A percentile compares a stretch with the other conserved stretches of the same genome.
Conservation (phyloP, 1,140 invertebrate species). For the Zaprionus africanus region DNA sequence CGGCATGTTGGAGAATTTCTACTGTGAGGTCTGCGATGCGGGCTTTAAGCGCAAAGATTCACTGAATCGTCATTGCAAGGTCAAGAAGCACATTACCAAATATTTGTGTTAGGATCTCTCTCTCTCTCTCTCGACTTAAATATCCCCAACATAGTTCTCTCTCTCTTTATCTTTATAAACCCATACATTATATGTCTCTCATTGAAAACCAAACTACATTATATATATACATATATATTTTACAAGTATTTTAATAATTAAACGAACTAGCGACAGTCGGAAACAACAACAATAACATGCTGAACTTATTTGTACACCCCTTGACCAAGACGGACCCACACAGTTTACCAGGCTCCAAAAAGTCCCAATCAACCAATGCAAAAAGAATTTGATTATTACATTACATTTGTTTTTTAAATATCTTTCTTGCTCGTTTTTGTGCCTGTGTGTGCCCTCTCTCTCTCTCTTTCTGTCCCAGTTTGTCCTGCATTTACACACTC, state of each 20-base stretch:
- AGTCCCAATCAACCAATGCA: slow-evolving; percentile 69
- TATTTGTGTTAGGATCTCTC: slow-evolving; percentile 63
- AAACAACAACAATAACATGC: neutral
- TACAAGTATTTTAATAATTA: slow-evolving; percentile 32
- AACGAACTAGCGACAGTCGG: slow-evolving; percentile 13
- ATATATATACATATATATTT: slow-evolving; percentile 14
- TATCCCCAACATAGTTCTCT: neutral
- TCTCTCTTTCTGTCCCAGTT: slow-evolving; percentile 22
- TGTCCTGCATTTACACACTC: slow-evolving; percentile 21
- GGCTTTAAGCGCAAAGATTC: slow-evolving; percentile 80
- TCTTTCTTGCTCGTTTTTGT: slow-evolving; percentile 34
- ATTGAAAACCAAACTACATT: neutral
- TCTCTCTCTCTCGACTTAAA: neutral
- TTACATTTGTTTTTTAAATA: slow-evolving; percentile 10
- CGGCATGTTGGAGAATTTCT: slow-evolving; percentile 69
- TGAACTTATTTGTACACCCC: slow-evolving; percentile 14
- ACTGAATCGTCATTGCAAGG: slow-evolving; percentile 84
- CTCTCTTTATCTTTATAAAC: neutral
- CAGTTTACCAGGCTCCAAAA: slow-evolving; percentile 36
- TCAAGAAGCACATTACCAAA: slow-evolving; percentile 71
- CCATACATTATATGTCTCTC: neutral
- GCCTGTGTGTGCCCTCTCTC: slow-evolving; percentile 30
- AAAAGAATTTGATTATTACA: slow-evolving; percentile 30
- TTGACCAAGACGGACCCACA: neutral
- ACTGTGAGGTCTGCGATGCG: slow-evolving; percentile 66